phyloP scores from a whole-genome alignment of 2,888 invertebrate species.

The Reticulitermes lucifugus region DNA sequence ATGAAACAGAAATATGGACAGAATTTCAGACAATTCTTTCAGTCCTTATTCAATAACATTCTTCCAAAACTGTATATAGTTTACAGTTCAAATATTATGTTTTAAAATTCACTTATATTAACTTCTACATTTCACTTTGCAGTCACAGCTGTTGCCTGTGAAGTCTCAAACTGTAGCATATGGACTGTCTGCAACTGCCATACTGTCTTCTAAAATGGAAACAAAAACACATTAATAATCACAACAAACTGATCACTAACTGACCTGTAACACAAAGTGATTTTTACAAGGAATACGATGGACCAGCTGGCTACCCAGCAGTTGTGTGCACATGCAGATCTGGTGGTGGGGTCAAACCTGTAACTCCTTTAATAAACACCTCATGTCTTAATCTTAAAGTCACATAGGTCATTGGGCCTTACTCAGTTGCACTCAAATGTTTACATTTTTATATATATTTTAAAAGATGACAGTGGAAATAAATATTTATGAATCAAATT shows the following conservation, averaged over 20 bases:
- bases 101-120: background rate
- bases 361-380: no score
- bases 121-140: background rate
- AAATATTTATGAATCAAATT: no score
- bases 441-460: no score
- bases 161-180: constrained; percentile 1
- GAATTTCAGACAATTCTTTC: background rate
- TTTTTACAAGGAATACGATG: no score
- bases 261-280: background rate
- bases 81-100: background rate
- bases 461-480: no score
- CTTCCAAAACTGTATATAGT: background rate
- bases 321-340: no score
- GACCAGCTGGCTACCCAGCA: no score
- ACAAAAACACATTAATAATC: constrained; percentile 5
- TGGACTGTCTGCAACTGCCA: background rate
- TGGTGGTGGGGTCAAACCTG: no score
- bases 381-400: no score
- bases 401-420: no score
- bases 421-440: no score
- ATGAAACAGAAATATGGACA: background rate
- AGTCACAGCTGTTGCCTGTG: background rate
- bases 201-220: background rate
- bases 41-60: background rate
- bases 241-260: constrained; percentile 10